Evolutionary conservation across 2,113 vertebrate genomes (phyloP), one percentile per base, ranked within the genome.

Genomic region (Gadus chalcogrammus): DNA sequence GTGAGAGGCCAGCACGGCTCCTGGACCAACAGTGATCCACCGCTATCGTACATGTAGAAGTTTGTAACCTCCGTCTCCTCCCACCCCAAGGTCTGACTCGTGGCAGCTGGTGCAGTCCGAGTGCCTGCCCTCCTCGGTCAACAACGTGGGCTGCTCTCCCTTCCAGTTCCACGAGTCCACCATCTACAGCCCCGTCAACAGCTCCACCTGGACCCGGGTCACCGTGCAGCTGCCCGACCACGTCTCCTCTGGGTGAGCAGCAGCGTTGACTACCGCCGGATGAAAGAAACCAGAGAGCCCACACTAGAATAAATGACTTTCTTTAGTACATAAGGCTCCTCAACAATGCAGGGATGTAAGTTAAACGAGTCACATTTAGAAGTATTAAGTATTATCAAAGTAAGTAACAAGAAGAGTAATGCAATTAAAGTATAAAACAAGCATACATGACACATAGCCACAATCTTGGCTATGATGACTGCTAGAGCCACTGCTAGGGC

Each of bases 101-200:
- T 99, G 97, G 97, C 96, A 98, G 84, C 92, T 97, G 0, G 95
- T 99, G 17, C 96, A 99, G 88, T 95, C 95, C 4, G 96, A 98
- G 22, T 99, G 97, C 84, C 95, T 99, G 6, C 97, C 97, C 67
- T 98, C 97, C 8, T 95, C 96, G 13, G 93, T 95, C 64, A 99
- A 96, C 76, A 98, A 96, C 60, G 93, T 98, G 16, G 96, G 97
- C 84, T 99, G 97, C 68, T 98, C 96, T 61, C 97, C 96, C 3
- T 99, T 99, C 90, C 95, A 97, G 59, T 99, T 99, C 90, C 97
- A 99, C 0, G 96, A 99, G 90, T 96, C 97, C 76, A 97, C 95
- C 24, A 95, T 97, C 90, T 99, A 96, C 88, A 98, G 96, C 67
- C 93, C 96, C 0, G 94, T 98, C 72, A 98, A 99, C 85, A 96